phyloP scores from a whole-genome alignment of 2,888 invertebrate genomes.

The Limnephilus lunatus region DNA sequence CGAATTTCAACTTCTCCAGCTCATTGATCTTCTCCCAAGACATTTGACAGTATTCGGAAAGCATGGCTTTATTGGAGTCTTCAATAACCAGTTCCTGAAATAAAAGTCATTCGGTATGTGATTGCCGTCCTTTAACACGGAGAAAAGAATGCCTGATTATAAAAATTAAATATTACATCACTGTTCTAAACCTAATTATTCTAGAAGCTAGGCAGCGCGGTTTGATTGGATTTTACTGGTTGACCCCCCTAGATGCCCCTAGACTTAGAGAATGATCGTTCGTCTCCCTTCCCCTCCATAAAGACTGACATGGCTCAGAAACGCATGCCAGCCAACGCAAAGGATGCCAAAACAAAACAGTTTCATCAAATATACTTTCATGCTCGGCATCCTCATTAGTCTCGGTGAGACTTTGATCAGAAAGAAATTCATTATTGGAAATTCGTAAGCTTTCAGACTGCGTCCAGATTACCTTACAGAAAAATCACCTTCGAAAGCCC shows the following conservation, averaged over 20 bases:
- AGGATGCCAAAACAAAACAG: no score
- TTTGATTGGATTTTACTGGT: background rate
- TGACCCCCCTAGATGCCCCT: background rate
- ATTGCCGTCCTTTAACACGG: no score
- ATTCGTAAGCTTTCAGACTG: no score
- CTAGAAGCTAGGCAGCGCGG: no score
- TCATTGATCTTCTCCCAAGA: conserved; percentile 90
- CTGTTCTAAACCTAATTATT: no score
- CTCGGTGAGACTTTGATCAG: no score
- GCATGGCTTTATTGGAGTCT: conserved; percentile 83
- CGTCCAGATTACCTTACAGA: no score
- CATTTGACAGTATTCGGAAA: conserved; percentile 85
- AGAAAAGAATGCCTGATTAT: background rate
- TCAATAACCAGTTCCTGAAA: conserved; percentile 83
- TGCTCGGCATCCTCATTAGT: no score
- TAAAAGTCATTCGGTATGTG: conserved; percentile 49
- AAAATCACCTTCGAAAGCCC: no score
- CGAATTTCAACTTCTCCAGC: conserved; percentile 85
- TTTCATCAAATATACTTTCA: no score
- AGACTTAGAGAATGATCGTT: no score
- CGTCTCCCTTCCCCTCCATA: background rate
- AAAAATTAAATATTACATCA: background rate
- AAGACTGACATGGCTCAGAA: background rate
- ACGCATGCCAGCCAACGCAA: background rate
- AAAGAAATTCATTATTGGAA: no score